phyloP scores from a whole-genome alignment of 2,888 invertebrate species.

The Xylophagus ater region DNA sequence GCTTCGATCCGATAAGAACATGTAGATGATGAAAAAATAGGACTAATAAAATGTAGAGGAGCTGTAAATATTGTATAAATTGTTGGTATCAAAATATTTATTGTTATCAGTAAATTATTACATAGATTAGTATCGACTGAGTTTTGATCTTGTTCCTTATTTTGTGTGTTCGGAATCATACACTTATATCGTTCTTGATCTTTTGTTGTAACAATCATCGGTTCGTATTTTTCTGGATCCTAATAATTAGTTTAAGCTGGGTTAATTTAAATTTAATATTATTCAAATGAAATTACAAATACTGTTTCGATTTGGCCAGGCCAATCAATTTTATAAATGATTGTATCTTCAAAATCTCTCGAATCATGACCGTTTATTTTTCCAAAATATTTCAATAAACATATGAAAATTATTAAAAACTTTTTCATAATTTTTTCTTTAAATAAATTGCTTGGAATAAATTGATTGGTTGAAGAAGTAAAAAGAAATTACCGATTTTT shows the following conservation, averaged over 20 bases:
- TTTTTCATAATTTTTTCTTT: no score
- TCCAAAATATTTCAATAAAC: not conserved
- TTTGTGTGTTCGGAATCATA: constrained; percentile 55
- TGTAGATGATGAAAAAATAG: constrained; percentile 62
- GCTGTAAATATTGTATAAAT: no score
- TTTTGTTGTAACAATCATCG: constrained; percentile 57
- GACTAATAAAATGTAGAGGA: constrained; percentile 64
- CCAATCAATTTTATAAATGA: constrained; percentile 72
- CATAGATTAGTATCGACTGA: constrained; percentile 28
- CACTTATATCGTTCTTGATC: constrained; percentile 79
- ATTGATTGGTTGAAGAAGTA: no score
- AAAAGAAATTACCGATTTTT: no score
- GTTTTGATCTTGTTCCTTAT: constrained; percentile 33
- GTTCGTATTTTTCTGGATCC: constrained; percentile 40
- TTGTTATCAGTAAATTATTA: no score
- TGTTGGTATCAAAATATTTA: no score
- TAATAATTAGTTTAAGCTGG: constrained; percentile 27
- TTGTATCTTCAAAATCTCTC: constrained; percentile 70
- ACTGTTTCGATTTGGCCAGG: constrained; percentile 44
- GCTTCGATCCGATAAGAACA: constrained; percentile 81
- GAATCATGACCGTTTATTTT: constrained; percentile 45
- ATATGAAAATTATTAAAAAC: no score
- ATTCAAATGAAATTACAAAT: constrained; percentile 31
- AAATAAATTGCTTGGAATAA: no score
- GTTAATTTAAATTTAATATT: constrained; percentile 1